Evolutionary conservation across 2,113 vertebrate species (phyloP).

Genomic region (Riparia riparia): DNA sequence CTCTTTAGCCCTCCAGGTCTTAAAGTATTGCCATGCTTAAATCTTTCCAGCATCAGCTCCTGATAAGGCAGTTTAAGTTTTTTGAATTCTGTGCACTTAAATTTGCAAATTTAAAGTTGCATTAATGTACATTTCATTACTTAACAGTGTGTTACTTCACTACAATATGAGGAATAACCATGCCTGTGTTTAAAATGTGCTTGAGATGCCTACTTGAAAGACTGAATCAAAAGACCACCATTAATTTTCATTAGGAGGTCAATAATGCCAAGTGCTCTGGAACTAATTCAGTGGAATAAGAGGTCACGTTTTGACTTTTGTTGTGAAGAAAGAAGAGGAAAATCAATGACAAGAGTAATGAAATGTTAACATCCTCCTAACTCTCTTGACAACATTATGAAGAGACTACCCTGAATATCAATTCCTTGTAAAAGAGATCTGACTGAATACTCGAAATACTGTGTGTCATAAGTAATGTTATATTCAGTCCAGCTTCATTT

Average conservation of each 20-base stretch:
- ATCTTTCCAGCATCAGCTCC: background rate
- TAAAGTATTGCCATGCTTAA: background rate
- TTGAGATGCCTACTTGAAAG: conserved; percentile 2
- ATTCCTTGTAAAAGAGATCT: conserved; percentile 47
- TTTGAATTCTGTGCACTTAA: background rate
- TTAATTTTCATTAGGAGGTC: conserved; percentile 73
- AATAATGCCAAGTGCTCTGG: conserved; percentile 60
- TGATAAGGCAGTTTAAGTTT: background rate
- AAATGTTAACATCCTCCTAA: conserved; percentile 65
- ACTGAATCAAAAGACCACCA: conserved; percentile 27
- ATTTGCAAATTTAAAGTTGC: background rate
- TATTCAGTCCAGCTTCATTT: conserved; percentile 18
- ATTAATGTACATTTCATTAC: background rate
- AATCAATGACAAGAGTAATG: conserved; percentile 67
- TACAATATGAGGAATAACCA: background rate
- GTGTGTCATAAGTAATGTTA: conserved; percentile 8
- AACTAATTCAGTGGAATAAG: conserved; percentile 66
- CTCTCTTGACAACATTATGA: conserved; percentile 40
- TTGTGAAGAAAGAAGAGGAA: conserved; percentile 65
- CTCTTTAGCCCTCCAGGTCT: background rate
- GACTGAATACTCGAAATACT: conserved; percentile 5
- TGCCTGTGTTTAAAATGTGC: background rate
- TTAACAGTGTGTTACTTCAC: conserved; percentile 13
- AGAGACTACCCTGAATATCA: conserved; percentile 31
- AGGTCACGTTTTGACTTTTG: conserved; percentile 57